A percentile compares a stretch with the other conserved stretches of the same genome.
Evolutionary conservation across 1,140 invertebrate genomes (phyloP).

Genomic region (Holcopasites calliopsidis): DNA sequence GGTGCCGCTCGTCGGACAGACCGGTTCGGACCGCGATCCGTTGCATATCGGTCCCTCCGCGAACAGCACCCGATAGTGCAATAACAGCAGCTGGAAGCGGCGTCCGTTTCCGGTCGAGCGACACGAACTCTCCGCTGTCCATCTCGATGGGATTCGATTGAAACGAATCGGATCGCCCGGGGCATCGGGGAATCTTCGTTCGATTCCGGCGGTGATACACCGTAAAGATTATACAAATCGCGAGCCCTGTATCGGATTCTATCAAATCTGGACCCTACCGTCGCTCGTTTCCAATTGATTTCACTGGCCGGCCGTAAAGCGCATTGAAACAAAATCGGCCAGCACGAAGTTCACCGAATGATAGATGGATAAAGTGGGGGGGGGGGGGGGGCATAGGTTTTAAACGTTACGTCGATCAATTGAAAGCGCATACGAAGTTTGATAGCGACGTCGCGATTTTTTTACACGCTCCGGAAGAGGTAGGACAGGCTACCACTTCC

Average conservation of each 20-base stretch:
- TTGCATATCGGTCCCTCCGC: conserved; percentile 4
- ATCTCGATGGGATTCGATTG: neutral
- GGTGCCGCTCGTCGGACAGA: neutral
- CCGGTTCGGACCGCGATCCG: neutral
- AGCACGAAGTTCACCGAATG: conserved; percentile 1
- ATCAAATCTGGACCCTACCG: neutral
- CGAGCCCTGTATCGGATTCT: no score
- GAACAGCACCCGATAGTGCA: conserved; percentile 47
- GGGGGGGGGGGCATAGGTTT: conserved; percentile 16
- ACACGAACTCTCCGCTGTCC: neutral
- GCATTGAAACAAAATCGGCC: neutral
- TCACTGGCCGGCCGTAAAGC: neutral
- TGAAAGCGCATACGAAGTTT: neutral
- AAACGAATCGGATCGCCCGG: neutral
- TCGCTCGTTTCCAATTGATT: conserved; percentile 11
- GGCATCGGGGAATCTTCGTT: neutral
- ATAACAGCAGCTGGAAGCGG: conserved; percentile 46
- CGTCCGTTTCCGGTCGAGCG: neutral
- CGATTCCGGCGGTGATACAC: neutral
- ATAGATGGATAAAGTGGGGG: conserved; percentile 23
- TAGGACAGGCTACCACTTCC: neutral
- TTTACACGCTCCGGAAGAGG: conserved; percentile 7
- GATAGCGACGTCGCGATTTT: conserved; percentile 42
- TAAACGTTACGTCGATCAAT: neutral
- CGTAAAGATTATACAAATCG: neutral